phyloP scores from a whole-genome alignment of 2,888 invertebrate species.

The Caenorhabditis sp. region DNA sequence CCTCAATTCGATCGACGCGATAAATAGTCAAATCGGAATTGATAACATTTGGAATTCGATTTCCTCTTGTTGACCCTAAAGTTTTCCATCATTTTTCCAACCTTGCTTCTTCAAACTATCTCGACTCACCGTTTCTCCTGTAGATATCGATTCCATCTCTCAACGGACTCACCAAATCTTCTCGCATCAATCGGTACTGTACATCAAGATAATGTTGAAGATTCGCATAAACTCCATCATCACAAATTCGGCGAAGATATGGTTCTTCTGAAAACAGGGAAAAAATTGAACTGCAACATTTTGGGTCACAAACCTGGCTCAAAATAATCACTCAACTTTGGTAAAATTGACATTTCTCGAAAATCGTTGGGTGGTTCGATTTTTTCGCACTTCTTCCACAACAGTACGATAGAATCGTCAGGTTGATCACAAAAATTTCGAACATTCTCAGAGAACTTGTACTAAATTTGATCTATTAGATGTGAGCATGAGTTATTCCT shows the following conservation, averaged over 20 bases:
- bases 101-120: no score
- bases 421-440: neutral
- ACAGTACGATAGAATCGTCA: neutral
- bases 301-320: constrained; percentile 14
- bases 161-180: constrained; percentile 82
- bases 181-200: constrained; percentile 82
- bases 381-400: constrained; percentile 28
- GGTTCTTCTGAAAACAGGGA: constrained; percentile 61
- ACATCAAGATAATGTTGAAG: constrained; percentile 81
- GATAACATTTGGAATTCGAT: constrained; percentile 6
- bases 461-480: neutral
- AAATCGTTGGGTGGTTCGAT: constrained; percentile 73
- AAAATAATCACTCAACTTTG: constrained; percentile 70
- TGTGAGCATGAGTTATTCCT: neutral
- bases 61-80: neutral
- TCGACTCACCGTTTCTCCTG: constrained; percentile 23
- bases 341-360: constrained; percentile 70
- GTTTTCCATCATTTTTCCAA: neutral
- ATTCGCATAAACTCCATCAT: constrained; percentile 77
- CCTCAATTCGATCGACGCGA: constrained; percentile 29
- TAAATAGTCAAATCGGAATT: constrained; percentile 33
- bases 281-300: neutral
- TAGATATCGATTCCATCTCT: constrained; percentile 76
- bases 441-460: neutral
- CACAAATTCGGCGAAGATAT: constrained; percentile 76